A percentile compares a stretch with the other conserved stretches of the same genome.
These are phyloP conservation scores for Myzus persicae DNA, from an alignment of 1,140 invertebrate species.

Conservation along the genomic window DNA sequence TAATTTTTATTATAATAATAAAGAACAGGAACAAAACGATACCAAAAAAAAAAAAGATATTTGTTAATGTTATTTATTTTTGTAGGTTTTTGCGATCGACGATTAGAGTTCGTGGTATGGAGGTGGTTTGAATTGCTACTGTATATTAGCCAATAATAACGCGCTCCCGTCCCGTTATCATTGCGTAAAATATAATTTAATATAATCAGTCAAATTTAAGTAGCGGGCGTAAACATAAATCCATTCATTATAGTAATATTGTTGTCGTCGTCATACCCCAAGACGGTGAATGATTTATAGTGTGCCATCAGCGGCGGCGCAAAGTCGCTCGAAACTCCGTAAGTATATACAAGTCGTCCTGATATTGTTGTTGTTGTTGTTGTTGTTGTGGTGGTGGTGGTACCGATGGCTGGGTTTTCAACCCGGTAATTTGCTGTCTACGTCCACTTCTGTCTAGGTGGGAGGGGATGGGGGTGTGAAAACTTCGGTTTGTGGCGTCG, in stretches of 20 bases:
- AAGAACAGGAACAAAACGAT: neutral
- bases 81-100: neutral
- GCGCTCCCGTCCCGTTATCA: neutral
- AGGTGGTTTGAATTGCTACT: neutral
- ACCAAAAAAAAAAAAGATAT: slow-evolving; percentile 8
- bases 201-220: neutral
- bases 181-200: neutral
- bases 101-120: neutral
- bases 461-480: neutral
- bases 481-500: neutral
- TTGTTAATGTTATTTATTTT: neutral
- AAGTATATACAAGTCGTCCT: neutral
- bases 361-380: neutral
- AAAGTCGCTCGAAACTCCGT: neutral
- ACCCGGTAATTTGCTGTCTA: neutral
- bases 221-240: neutral
- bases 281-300: neutral
- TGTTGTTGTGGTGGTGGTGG: neutral
- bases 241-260: neutral
- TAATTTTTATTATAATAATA: neutral
- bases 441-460: neutral
- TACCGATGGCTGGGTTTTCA: neutral
- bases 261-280: neutral
- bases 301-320: neutral
- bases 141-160: neutral